phyloP scores from a whole-genome alignment of 2,888 invertebrate species.

The Conops quadrifasciatus region DNA sequence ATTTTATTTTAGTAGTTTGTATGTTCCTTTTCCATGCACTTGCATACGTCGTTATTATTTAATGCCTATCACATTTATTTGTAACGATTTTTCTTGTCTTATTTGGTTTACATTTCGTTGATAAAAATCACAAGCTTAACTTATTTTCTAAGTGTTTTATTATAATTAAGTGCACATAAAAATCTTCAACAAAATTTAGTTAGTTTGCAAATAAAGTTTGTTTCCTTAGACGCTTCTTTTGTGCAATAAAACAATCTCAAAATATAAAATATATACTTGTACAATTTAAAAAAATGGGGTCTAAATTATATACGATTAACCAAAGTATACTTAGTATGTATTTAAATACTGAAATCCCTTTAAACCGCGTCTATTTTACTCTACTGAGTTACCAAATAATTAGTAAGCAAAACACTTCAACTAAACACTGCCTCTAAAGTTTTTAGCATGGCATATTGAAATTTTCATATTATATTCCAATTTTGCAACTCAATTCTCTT shows the following conservation, averaged over 20 bases:
- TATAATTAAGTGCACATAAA: conserved; percentile 1
- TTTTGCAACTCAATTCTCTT: too few relatives aligned
- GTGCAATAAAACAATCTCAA: neutral
- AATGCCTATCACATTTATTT: conserved; percentile 33
- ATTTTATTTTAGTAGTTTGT: too few relatives aligned
- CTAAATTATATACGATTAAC: too few relatives aligned
- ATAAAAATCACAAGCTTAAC: conserved; percentile 27
- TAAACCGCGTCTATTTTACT: neutral
- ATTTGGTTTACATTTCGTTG: conserved; percentile 37
- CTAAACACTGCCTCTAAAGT: neutral
- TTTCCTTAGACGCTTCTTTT: neutral
- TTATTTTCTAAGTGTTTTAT: conserved; percentile 10
- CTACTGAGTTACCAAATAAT: too few relatives aligned
- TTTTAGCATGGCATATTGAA: neutral
- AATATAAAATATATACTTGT: neutral
- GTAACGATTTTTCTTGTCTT: conserved; percentile 27
- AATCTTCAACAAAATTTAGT: conserved; percentile 3
- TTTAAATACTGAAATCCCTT: neutral
- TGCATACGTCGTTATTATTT: neutral
- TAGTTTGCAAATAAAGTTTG: neutral
- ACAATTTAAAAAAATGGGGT: neutral
- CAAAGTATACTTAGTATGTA: neutral
- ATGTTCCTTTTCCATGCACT: neutral
- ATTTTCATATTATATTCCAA: too few relatives aligned
- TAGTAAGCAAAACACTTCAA: neutral